phyloP scores from a whole-genome alignment of 2,797 vertebrate species.

The Syndactyla subalaris region DNA sequence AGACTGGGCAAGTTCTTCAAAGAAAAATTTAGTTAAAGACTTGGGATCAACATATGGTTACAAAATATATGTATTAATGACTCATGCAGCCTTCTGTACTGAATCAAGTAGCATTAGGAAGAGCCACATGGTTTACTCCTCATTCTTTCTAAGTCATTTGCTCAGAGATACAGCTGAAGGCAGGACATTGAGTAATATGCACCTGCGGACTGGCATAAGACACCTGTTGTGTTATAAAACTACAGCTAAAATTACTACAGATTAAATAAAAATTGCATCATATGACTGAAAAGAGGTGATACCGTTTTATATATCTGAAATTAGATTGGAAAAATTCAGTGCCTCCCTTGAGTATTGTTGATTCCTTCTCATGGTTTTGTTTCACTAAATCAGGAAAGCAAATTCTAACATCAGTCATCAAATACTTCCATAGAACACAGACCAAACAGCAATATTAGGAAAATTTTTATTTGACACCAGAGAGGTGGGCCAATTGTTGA shows the following conservation, averaged over 20 bases:
- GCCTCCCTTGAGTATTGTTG: neutral
- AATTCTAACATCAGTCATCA: neutral
- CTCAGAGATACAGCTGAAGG: neutral
- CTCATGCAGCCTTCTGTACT: neutral
- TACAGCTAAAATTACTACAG: neutral
- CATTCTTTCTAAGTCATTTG: neutral
- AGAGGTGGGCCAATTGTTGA: neutral
- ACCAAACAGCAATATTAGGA: neutral
- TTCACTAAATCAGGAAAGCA: slow-evolving; percentile 13
- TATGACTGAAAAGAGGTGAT: neutral
- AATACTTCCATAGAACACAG: neutral
- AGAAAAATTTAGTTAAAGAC: neutral
- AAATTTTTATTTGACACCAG: neutral
- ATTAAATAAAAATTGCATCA: neutral
- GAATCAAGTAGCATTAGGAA: neutral
- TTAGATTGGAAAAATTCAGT: neutral
- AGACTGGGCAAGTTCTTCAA: neutral
- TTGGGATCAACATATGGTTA: neutral
- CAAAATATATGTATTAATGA: neutral
- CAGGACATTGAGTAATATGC: neutral
- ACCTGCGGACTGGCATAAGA: neutral
- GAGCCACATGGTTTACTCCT: neutral
- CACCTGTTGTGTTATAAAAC: neutral
- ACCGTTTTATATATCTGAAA: neutral
- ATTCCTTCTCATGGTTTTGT: neutral